phyloP scores from a whole-genome alignment of 2,888 invertebrate genomes.

The Pinctada fucata region DNA sequence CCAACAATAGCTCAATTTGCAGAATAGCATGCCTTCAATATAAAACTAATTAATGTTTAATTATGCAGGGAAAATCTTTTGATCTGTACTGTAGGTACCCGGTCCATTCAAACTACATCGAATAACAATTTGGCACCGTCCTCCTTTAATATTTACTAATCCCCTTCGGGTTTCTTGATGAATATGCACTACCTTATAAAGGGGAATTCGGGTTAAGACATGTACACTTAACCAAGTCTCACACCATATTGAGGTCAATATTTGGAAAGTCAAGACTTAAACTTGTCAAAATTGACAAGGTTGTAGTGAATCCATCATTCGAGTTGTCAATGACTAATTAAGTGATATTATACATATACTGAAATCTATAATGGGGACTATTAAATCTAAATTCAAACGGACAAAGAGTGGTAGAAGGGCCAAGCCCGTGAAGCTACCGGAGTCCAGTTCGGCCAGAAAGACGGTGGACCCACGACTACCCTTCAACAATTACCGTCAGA shows the following conservation, averaged over 20 bases:
- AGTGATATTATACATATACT: too few relatives aligned
- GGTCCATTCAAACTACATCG: neutral
- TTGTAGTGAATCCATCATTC: too few relatives aligned
- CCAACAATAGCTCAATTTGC: too few relatives aligned
- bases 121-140: neutral
- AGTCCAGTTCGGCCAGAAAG: conserved; percentile 56
- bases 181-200: neutral
- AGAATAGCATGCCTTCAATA: too few relatives aligned
- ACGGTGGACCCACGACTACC: conserved; percentile 68
- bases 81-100: neutral
- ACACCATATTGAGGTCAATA: too few relatives aligned
- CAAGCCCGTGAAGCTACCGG: conserved; percentile 46
- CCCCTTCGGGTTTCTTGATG: neutral
- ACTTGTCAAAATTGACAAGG: too few relatives aligned
- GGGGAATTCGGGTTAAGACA: neutral
- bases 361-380: conserved; percentile 45
- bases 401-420: conserved; percentile 39
- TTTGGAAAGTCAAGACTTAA: too few relatives aligned
- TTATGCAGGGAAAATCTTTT: neutral
- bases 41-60: too few relatives aligned
- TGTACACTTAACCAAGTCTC: neutral
- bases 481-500: conserved; percentile 65
- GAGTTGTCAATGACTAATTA: too few relatives aligned
- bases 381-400: conserved; percentile 54
- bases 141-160: neutral